These are phyloP conservation scores for Parauchenoglanis punctatus DNA, from an alignment of 2,797 vertebrate genomes.

Conservation along the genomic window DNA sequence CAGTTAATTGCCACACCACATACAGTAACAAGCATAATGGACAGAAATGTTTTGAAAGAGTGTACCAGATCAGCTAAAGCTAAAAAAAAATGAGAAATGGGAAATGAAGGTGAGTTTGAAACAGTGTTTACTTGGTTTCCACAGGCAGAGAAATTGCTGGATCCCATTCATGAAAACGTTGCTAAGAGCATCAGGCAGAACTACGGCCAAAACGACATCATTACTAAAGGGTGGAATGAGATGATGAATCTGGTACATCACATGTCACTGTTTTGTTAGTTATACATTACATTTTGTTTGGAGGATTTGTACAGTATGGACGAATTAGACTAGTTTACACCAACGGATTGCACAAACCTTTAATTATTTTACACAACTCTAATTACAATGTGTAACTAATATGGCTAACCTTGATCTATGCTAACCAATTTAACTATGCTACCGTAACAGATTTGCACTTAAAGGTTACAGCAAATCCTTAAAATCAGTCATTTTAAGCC, in stretches of 20 bases:
- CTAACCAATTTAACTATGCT: neutral
- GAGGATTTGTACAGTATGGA: no score
- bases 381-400: neutral
- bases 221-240: conserved; percentile 69
- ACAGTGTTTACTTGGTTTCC: neutral
- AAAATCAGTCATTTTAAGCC: no score
- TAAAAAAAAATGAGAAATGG: neutral
- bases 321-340: neutral
- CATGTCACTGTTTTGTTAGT: neutral
- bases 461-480: no score
- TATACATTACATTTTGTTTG: no score
- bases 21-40: neutral
- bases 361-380: neutral
- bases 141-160: conserved; percentile 67
- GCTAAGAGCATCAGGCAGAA: conserved; percentile 14
- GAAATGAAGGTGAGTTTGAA: no score
- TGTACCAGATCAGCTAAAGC: neutral
- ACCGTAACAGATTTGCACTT: neutral
- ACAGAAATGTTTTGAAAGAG: neutral
- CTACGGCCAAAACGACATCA: conserved; percentile 29
- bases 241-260: conserved; percentile 73
- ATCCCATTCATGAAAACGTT: conserved; percentile 47
- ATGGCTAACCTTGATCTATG: neutral
- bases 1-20: neutral
- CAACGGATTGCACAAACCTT: neutral